Base-by-base conservation (phyloP, 1,140 invertebrate genomes). In the Brachionus angularis region DNA sequence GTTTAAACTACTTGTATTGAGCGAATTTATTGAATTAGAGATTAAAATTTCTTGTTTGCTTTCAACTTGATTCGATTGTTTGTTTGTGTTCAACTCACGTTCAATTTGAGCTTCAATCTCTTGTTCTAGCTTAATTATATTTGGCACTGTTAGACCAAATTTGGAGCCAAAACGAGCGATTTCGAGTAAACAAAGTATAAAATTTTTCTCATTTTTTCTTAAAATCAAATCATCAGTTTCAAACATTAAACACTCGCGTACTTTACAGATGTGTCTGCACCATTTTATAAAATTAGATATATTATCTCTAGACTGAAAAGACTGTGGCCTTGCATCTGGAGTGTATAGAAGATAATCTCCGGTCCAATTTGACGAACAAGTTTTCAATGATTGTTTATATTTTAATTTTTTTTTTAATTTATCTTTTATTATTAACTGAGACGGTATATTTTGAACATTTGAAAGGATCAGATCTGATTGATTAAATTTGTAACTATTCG, bases 161-260 rank as follows among this genome's bases (percentile, higher is more conserved):
- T 89, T 89, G 25, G 90, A 89, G 16, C 90, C 91, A 55, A 89
- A 86, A 74, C 94, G 84, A 5, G 92, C 93, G 36, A 96, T 23
- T 81, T 97, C 91, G 72, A 96, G 81, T 49, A 96, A 82, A 78
- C 93, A 96, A 18, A 96, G 84, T 33, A 96, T 91, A 55, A 96
- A 92, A 79, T 92, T 91, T 78, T 93, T 91, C 81, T 96, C 93
- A 80, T 97, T 96, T 81, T 96, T 96, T 49, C 92, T 84, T 79
- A 93, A 83, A 72, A 96, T 95, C 73, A 97, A 84, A 81, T 97
- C 93, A 79, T 97, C 93, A 10, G 93, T 95, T 85, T 97, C 94
- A 79, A 96, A 97, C 42, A 91, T 85, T 14, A 91, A 87, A 79
- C 88, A 95, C 82, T 96, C 92, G 67, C 92, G 87, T 72, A 97